Evolutionary conservation across 2,888 invertebrate genomes (phyloP), one percentile per base, ranked within the genome.

Genomic region (Imbricaverruca yamaguchii): DNA sequence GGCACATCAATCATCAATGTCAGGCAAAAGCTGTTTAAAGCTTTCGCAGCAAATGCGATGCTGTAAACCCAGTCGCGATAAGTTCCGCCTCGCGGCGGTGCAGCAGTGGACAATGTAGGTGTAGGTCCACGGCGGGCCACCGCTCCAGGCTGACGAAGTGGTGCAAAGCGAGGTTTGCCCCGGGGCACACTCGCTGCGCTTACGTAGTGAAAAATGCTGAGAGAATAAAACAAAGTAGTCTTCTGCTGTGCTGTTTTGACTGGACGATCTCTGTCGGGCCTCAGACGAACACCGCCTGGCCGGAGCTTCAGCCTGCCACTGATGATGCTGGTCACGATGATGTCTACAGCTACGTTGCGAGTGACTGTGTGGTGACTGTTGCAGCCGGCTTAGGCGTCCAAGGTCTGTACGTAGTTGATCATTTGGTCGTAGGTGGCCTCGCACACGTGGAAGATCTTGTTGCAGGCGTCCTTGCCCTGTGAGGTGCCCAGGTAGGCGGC

Each of bases 401-500:
- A n/a, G 23, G 78, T 57, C 53, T 57, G 18, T 7, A 78, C 78
- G 57, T 78, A 78, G 57, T 8, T 25, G 15, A 78, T 78, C 78
- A 78, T 78, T 15, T 57, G 78, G 78, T 23, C 78, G 78, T 78
- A 78, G 55, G 23, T 57, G 57, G 55, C 56, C 12, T 78, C 78
- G 78, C 78, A 78, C 23, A 12, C 9, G 78, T 78, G 78, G 78
- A 78, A 78, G 23, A 78, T 23, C 78, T 78, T n/a, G n/a, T 23
- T 13, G 57, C 78, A 78, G 4, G 78, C 78, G n/a, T 78, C 57
- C 56, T 57, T 57, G 25, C 78, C 78, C 57, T 78, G 78, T 4
- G 56, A 57, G 78, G 18, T 18, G 55, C 78, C 78, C 78, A 78
- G 78, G 57, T 57, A 57, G 78, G 78, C 78, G 78, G 78, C 78